Conservation (phyloP, 2,888 invertebrate genomes). For the Mimachlamys varia region DNA sequence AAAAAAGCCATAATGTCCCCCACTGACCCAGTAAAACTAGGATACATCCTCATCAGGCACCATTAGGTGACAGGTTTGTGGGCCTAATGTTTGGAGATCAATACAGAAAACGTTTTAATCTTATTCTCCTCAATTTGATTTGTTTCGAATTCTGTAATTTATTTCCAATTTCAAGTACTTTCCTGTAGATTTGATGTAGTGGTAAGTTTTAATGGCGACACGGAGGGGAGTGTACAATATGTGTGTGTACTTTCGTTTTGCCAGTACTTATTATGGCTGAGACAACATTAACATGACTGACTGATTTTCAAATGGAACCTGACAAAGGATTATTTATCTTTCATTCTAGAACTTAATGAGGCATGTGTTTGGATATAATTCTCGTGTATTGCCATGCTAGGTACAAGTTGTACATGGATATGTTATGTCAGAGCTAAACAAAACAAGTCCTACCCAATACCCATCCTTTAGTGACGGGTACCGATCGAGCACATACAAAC, state of each 20-base stretch:
- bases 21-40: background rate
- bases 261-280: background rate
- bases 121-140: background rate
- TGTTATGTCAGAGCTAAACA: background rate
- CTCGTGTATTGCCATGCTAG: background rate
- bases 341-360: slow-evolving; percentile 8
- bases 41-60: background rate
- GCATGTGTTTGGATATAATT: background rate
- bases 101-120: background rate
- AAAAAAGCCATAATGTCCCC: background rate
- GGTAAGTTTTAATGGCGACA: background rate
- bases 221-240: background rate
- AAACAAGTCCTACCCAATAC: background rate
- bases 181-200: background rate
- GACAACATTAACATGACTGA: slow-evolving; percentile 3
- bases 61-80: background rate
- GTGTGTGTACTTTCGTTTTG: background rate
- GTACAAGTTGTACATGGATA: background rate
- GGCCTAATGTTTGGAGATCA: background rate
- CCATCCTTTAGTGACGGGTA: background rate
- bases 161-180: background rate
- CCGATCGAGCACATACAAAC: background rate
- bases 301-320: background rate
- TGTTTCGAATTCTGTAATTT: background rate
- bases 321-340: slow-evolving; percentile 28